Evolutionary conservation across 2,888 invertebrate genomes (phyloP).

Genomic region (Andrena bucephala): DNA sequence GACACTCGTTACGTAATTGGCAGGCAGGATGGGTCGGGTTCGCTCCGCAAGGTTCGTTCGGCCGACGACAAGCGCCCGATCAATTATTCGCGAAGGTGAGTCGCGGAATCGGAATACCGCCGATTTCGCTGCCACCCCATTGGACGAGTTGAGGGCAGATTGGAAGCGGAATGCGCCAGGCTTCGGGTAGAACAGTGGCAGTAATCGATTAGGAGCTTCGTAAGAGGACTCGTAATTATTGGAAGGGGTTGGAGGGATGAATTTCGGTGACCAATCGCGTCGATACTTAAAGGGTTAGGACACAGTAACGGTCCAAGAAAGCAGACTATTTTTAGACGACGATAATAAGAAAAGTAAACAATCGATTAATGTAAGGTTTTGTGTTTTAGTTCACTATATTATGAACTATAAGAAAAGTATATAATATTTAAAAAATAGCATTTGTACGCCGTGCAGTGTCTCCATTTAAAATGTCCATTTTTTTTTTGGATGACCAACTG

Average conservation of each 20-base stretch:
- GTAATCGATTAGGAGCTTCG: not conserved
- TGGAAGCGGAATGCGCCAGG: not conserved
- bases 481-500: too few species aligned
- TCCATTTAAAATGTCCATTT: too few species aligned
- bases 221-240: not conserved
- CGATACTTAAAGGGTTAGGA: not conserved
- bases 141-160: not conserved
- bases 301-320: too few species aligned
- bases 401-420: too few species aligned
- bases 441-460: too few species aligned
- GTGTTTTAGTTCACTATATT: too few species aligned
- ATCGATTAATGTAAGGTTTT: too few species aligned
- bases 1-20: constrained; percentile 9
- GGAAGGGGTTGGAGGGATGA: not conserved
- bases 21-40: not conserved
- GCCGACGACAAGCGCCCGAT: not conserved
- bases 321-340: too few species aligned
- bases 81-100: not conserved
- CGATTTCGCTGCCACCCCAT: too few species aligned
- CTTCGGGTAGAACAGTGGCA: not conserved
- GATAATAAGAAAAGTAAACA: too few species aligned
- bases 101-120: too few species aligned
- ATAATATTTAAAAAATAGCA: too few species aligned
- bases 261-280: not conserved
- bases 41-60: not conserved